phyloP scores from a whole-genome alignment of 2,888 invertebrate species.

The Cantharis rufa region DNA sequence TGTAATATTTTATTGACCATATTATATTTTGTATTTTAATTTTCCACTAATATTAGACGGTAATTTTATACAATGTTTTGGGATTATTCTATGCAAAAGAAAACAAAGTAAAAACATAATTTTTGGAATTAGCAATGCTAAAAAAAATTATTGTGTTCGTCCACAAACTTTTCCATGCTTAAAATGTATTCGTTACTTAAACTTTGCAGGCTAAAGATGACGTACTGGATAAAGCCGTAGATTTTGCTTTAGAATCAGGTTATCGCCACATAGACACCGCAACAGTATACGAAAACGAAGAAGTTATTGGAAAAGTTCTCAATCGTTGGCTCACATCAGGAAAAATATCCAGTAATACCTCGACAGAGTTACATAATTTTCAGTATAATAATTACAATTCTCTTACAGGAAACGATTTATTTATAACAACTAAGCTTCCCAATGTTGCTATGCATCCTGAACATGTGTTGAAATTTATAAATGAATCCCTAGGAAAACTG shows the following conservation, averaged over 20 bases:
- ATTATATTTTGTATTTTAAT: too few relatives aligned
- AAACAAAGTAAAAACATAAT: too few relatives aligned
- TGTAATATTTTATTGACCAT: too few relatives aligned
- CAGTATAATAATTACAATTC: background rate
- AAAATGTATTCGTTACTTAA: background rate
- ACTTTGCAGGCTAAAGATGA: slow-evolving; percentile 62
- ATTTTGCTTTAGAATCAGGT: slow-evolving; percentile 70
- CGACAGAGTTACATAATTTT: background rate
- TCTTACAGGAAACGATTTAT: slow-evolving; percentile 69
- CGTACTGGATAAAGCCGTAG: slow-evolving; percentile 63
- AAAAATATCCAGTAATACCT: background rate
- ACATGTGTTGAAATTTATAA: slow-evolving; percentile 64
- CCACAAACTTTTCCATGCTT: too few relatives aligned
- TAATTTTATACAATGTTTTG: too few relatives aligned
- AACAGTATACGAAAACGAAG: slow-evolving; percentile 66
- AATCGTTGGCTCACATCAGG: background rate
- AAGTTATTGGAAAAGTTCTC: slow-evolving; percentile 64
- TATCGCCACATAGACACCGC: slow-evolving; percentile 75
- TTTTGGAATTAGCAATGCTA: too few relatives aligned
- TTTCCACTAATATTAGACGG: too few relatives aligned
- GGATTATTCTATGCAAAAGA: too few relatives aligned
- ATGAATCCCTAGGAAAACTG: slow-evolving; percentile 66
- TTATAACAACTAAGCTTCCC: slow-evolving; percentile 78
- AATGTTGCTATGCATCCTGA: slow-evolving; percentile 63
- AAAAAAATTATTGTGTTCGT: too few relatives aligned